Percentiles rank a stretch among this genome's conserved stretches.
Conservation (phyloP, 2,888 invertebrate genomes). For the Tubulanus polymorphus region DNA sequence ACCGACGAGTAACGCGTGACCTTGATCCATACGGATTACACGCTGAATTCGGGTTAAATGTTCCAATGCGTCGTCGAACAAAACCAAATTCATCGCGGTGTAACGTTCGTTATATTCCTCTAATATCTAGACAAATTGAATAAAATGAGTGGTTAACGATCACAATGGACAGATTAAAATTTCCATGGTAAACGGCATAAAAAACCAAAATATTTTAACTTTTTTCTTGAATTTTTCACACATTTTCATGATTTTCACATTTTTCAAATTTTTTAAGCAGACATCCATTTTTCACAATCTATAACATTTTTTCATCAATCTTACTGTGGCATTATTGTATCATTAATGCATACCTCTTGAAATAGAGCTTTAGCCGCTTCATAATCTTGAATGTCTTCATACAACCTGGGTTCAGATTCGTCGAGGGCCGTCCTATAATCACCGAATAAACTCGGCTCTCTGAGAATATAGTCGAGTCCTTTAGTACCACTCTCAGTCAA, state of each 20-base stretch:
- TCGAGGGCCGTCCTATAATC: constrained; percentile 83
- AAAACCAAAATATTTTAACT: too few relatives aligned
- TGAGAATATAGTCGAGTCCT: constrained; percentile 65
- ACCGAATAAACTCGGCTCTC: constrained; percentile 82
- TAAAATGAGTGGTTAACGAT: neutral
- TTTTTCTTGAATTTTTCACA: too few relatives aligned
- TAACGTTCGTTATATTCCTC: constrained; percentile 78
- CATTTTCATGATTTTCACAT: too few relatives aligned
- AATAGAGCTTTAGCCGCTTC: constrained; percentile 83
- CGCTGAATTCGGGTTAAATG: constrained; percentile 85
- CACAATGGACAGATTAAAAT: too few relatives aligned
- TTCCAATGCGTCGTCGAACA: constrained; percentile 88
- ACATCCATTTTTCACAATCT: too few relatives aligned
- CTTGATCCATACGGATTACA: constrained; percentile 75
- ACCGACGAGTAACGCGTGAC: constrained; percentile 81
- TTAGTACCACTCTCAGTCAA: constrained; percentile 56
- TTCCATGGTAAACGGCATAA: too few relatives aligned
- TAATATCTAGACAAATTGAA: constrained; percentile 61
- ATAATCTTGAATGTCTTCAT: constrained; percentile 86
- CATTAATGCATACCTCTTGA: constrained; percentile 82
- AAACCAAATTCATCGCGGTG: constrained; percentile 70
- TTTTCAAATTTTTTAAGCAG: too few relatives aligned
- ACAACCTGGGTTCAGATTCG: constrained; percentile 73
- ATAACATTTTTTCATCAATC: too few relatives aligned
- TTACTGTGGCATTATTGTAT: too few relatives aligned